These are phyloP conservation scores for Bubo scandiacus DNA, from an alignment of 2,113 vertebrate species.

Conservation along the genomic window DNA sequence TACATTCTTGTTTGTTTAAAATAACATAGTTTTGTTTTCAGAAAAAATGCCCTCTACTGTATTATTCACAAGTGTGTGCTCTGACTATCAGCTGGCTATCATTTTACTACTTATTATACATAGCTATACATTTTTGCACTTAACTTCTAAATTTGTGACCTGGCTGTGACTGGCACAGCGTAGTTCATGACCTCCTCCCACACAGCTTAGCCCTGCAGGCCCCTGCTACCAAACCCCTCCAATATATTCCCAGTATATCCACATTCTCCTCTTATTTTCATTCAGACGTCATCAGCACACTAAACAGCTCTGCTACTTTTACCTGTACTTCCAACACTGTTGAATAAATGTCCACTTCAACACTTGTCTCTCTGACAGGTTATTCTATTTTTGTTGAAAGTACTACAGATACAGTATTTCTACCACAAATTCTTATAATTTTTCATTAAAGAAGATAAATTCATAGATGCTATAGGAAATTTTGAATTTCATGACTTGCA, in stretches of 20 bases:
- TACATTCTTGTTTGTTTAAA: neutral
- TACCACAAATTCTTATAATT: neutral
- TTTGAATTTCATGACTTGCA: neutral
- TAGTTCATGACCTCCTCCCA: neutral
- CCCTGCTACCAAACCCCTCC: neutral
- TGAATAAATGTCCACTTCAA: neutral
- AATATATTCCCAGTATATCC: neutral
- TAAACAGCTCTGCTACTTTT: neutral
- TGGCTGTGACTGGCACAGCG: neutral
- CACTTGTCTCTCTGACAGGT: neutral
- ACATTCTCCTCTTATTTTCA: neutral
- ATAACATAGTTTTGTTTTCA: neutral
- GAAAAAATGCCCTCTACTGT: neutral
- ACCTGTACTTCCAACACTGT: neutral
- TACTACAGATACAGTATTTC: neutral
- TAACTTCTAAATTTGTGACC: neutral
- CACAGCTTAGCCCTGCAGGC: neutral
- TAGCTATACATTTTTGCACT: neutral
- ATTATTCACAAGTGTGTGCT: neutral
- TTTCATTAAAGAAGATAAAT: neutral
- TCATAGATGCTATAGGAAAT: neutral
- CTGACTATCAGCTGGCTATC: neutral
- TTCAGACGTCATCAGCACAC: neutral
- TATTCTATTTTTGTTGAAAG: neutral
- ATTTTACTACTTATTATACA: neutral